phyloP scores from a whole-genome alignment of 2,888 invertebrate genomes.

The Calameuta filiformis region DNA sequence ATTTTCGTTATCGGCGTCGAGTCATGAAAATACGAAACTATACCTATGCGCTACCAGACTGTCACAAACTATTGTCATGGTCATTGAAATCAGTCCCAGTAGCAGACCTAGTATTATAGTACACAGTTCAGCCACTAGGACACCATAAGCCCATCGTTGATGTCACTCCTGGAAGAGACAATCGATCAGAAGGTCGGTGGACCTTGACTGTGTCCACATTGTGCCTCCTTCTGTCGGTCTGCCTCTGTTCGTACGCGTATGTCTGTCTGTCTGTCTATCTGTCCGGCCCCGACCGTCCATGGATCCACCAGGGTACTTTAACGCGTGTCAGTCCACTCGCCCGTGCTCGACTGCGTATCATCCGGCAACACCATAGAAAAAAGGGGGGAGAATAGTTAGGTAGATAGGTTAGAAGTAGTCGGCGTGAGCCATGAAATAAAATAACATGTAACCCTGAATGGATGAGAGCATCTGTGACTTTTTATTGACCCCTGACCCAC shows the following conservation, averaged over 20 bases:
- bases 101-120: not conserved
- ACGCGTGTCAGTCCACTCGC: constrained; percentile 24
- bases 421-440: constrained; percentile 55
- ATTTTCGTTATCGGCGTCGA: too few species aligned
- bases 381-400: not conserved
- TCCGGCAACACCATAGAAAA: not conserved
- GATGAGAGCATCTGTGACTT: constrained; percentile 41
- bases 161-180: constrained; percentile 57
- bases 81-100: not conserved
- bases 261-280: constrained; percentile 6
- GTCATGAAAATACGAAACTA: not conserved
- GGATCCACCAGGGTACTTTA: constrained; percentile 12
- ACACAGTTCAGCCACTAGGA: not conserved
- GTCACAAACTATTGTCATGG: not conserved
- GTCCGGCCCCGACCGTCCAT: constrained; percentile 17
- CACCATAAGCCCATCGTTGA: not conserved
- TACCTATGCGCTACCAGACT: not conserved
- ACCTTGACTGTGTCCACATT: constrained; percentile 66
- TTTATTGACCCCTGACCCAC: not conserved
- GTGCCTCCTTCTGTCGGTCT: constrained; percentile 43
- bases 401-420: not conserved
- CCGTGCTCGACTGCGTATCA: constrained; percentile 33
- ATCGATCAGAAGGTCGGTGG: constrained; percentile 64
- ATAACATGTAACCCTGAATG: constrained; percentile 44
- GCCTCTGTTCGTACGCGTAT: constrained; percentile 10